Evolutionary conservation across 1,140 invertebrate genomes (phyloP), one percentile per base, ranked within the genome.

Genomic region (Orius laevigatus): DNA sequence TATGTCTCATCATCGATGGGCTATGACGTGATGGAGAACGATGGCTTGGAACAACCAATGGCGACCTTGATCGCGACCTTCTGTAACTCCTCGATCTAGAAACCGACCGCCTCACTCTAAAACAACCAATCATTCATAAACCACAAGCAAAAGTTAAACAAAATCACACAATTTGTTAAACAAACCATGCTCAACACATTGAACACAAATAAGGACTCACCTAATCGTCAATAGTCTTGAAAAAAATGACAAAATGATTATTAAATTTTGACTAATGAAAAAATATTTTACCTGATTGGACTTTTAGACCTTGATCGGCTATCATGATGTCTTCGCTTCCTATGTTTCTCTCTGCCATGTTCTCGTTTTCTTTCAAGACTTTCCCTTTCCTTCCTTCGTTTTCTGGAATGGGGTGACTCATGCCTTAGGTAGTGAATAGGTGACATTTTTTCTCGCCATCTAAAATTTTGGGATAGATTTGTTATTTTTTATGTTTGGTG

Each of bases 1-100:
- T 54, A 10, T 61, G 61, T 31, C 63, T 62, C 41, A 61, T 60
- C 2, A 61, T 60, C 11, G 63, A 3, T 57, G 15, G 63, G 59
- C 16, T 52, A 57, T 6, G 59, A 56, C 38, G 10, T 32, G 15
- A 47, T 46, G 18, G 39, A 34, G 51, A 53, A 19, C 33, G 18
- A 38, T 32, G 11, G 47, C 52, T 2, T 43, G 52, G 25, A 19
- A 34, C 9, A 6, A 15, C 12, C 11, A 33, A 11, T 12, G 43
- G 16, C 50, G 40, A 35, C 38, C 38, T 38, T 10, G 48, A 40
- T 15, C 49, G 46, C 15, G 40, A 48, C 32, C 54, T 40, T 18
- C 43, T 18, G 34, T 35, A 44, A 39, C 41, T 53, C 11, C 49
- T 19, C 11, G 19, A 14, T 12, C 15, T 38, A 8, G 49, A 52